Evolutionary conservation across 2,888 invertebrate species (phyloP).

Genomic region (Polydesmus complanatus): DNA sequence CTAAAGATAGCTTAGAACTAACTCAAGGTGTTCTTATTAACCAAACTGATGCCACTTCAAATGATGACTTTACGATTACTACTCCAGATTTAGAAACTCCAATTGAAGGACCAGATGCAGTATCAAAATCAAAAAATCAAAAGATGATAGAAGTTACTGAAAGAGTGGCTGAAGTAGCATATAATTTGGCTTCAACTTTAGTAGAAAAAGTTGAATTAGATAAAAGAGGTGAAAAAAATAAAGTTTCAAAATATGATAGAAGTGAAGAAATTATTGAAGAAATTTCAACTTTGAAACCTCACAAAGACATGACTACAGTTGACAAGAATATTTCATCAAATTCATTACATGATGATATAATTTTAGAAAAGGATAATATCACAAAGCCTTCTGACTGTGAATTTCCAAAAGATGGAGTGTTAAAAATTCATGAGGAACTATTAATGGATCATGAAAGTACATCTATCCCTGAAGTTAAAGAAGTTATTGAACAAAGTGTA

Average conservation of each 20-base stretch:
- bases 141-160: slow-evolving; percentile 20
- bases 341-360: too few species aligned
- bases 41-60: background rate
- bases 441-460: background rate
- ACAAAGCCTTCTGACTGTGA: background rate
- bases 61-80: slow-evolving; percentile 12
- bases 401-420: too few species aligned
- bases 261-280: background rate
- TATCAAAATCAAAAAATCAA: slow-evolving; percentile 19
- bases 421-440: too few species aligned
- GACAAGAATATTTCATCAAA: too few species aligned
- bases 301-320: background rate
- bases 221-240: background rate
- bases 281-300: background rate
- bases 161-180: slow-evolving; percentile 18
- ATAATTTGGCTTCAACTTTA: slow-evolving; percentile 17
- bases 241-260: background rate
- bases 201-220: slow-evolving; percentile 7
- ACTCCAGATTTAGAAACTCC: slow-evolving; percentile 19
- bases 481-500: slow-evolving; percentile 8
- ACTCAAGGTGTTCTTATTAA: background rate
- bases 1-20: slow-evolving; percentile 10
- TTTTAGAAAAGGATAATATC: background rate
- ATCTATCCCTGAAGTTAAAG: background rate
- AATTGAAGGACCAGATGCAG: slow-evolving; percentile 19